A percentile compares a stretch with the other conserved stretches of the same genome.
These are phyloP conservation scores for Drosophila azteca DNA, from an alignment of 1,140 invertebrate genomes.

Conservation along the genomic window DNA sequence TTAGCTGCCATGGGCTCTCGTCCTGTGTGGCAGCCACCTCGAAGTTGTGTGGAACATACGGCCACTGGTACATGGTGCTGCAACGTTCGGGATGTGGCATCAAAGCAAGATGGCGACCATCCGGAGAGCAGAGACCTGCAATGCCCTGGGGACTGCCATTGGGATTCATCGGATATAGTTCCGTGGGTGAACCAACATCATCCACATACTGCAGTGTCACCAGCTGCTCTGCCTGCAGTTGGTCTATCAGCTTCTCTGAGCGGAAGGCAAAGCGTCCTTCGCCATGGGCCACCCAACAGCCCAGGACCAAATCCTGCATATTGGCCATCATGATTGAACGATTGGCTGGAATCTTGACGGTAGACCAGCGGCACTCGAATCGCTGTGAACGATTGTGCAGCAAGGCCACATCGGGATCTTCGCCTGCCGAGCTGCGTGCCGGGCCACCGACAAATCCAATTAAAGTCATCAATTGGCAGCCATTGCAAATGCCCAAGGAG, in stretches of 20 bases:
- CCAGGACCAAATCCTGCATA: conserved; percentile 93
- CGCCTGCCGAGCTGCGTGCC: conserved; percentile 7
- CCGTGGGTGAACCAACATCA: conserved; percentile 90
- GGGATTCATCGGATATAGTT: conserved; percentile 95
- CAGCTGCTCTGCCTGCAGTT: conserved; percentile 87
- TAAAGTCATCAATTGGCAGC: conserved; percentile 97
- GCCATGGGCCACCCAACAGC: conserved; percentile 98
- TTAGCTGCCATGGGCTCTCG: conserved; percentile 94
- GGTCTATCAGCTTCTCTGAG: conserved; percentile 84
- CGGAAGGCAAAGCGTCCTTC: conserved; percentile 92
- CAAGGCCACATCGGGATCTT: conserved; percentile 88
- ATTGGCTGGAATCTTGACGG: conserved; percentile 89
- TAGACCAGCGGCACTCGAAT: conserved; percentile 96
- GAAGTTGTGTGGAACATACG: conserved; percentile 86
- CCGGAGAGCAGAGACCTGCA: conserved; percentile 93
- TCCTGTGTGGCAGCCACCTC: conserved; percentile 68
- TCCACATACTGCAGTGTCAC: conserved; percentile 93
- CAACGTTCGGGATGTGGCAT: conserved; percentile 99
- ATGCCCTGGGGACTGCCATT: conserved; percentile 93
- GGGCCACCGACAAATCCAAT: conserved; percentile 90
- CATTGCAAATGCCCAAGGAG: conserved; percentile 98
- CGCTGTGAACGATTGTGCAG: conserved; percentile 93
- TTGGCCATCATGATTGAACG: conserved; percentile 93
- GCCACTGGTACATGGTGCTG: conserved; percentile 93
- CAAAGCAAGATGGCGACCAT: conserved; percentile 97